These are phyloP conservation scores for Turdus rufiventris DNA, from an alignment of 2,113 vertebrate species.

Conservation along the genomic window DNA sequence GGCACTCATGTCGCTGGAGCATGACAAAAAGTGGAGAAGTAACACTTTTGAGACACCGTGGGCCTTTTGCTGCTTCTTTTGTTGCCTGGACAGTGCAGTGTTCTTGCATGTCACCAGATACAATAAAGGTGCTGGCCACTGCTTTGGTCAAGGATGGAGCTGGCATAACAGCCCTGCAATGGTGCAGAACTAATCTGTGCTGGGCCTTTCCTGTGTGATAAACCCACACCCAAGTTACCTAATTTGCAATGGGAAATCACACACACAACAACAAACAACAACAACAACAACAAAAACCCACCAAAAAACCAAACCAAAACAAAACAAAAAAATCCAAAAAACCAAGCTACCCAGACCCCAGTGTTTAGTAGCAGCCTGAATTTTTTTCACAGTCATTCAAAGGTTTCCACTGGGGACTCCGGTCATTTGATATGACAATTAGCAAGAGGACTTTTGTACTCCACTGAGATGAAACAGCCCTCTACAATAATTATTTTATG, in stretches of 20 bases:
- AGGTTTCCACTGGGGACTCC: constrained; percentile 74
- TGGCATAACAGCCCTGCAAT: constrained; percentile 79
- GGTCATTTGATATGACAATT: constrained; percentile 92
- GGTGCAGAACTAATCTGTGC: constrained; percentile 86
- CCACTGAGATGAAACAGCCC: constrained; percentile 72
- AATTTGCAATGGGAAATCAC: constrained; percentile 75
- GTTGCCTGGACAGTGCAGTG: constrained; percentile 65
- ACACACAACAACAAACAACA: not conserved
- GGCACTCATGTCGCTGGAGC: constrained; percentile 78
- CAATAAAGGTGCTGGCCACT: constrained; percentile 76
- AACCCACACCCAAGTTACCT: constrained; percentile 71
- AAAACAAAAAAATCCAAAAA: no score
- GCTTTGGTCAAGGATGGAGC: constrained; percentile 77
- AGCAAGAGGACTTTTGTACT: constrained; percentile 82
- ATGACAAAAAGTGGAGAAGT: constrained; percentile 71
- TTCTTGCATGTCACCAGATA: constrained; percentile 72
- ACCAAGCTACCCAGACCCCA: not conserved
- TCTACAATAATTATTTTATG: constrained; percentile 85
- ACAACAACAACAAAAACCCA: no score
- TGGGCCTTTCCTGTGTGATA: constrained; percentile 76
- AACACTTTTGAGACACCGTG: constrained; percentile 73
- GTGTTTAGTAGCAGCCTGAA: constrained; percentile 61
- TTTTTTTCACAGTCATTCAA: constrained; percentile 77
- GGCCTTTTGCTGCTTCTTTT: constrained; percentile 52
- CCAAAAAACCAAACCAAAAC: no score